Evolutionary conservation across 2,888 invertebrate species (phyloP).

Genomic region (Trisateles emortualis): DNA sequence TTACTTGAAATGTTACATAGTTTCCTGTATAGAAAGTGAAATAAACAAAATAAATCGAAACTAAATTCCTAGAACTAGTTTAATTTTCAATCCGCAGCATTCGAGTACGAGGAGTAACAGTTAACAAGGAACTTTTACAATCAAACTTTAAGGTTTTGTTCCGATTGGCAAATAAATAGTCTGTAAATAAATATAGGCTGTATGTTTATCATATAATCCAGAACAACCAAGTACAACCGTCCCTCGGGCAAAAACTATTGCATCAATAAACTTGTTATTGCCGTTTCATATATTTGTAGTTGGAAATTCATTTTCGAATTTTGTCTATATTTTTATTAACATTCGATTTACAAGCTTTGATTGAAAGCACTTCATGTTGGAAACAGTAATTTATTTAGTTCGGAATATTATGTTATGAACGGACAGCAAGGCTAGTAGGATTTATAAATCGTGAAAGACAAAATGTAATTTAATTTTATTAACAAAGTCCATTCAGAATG

Average conservation of each 20-base stretch:
- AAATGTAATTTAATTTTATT: too few relatives aligned
- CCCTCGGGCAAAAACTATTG: constrained; percentile 16
- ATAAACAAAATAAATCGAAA: too few relatives aligned
- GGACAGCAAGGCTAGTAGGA: too few relatives aligned
- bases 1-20: too few relatives aligned
- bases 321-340: neutral
- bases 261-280: constrained; percentile 14
- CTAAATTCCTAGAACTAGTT: neutral
- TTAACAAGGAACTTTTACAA: neutral
- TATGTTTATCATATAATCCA: constrained; percentile 13
- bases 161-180: constrained; percentile 6
- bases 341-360: too few relatives aligned
- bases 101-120: neutral
- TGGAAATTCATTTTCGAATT: neutral
- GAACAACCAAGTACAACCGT: constrained; percentile 9
- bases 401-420: too few relatives aligned
- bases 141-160: neutral
- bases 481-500: too few relatives aligned
- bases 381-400: too few relatives aligned
- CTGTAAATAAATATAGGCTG: constrained; percentile 19
- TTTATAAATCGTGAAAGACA: too few relatives aligned
- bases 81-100: neutral
- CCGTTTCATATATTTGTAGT: neutral
- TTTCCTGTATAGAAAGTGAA: too few relatives aligned
- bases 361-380: too few relatives aligned